Evolutionary conservation across 2,797 vertebrate species (phyloP).

Genomic region (Anolis apletophallus): DNA sequence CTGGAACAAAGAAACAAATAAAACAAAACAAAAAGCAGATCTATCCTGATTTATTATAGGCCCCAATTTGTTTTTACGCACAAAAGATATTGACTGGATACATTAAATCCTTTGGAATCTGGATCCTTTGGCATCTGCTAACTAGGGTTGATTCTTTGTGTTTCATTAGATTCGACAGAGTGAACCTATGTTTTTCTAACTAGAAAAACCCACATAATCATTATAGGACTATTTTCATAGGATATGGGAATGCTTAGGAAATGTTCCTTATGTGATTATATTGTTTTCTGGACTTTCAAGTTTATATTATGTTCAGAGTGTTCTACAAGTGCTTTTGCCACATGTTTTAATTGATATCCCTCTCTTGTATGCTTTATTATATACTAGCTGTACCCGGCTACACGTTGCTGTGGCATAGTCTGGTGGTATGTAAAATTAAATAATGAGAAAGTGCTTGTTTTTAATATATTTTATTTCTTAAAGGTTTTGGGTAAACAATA

Average conservation of each 20-base stretch:
- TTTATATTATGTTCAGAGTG: not conserved
- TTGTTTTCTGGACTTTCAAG: not conserved
- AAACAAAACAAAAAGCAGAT: not conserved
- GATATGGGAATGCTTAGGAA: conserved; percentile 2
- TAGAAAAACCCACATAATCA: conserved; percentile 28
- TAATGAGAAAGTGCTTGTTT: too few relatives aligned
- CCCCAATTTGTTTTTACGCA: not conserved
- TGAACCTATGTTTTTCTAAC: not conserved
- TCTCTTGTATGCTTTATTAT: not conserved
- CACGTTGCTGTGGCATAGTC: too few relatives aligned
- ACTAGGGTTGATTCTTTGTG: not conserved
- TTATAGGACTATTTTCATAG: conserved; percentile 19
- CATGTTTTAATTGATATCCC: not conserved
- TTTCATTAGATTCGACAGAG: not conserved
- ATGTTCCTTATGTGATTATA: not conserved
- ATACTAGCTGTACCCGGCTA: too few relatives aligned
- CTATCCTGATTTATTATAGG: not conserved
- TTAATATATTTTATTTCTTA: too few relatives aligned
- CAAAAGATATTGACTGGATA: not conserved
- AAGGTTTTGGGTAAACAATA: too few relatives aligned
- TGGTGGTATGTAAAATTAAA: too few relatives aligned
- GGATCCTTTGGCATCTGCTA: not conserved
- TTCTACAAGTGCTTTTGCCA: not conserved
- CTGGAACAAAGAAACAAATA: not conserved
- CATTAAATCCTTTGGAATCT: not conserved